phyloP scores from a whole-genome alignment of 2,888 invertebrate genomes.

The Synanthedon formicaeformis region DNA sequence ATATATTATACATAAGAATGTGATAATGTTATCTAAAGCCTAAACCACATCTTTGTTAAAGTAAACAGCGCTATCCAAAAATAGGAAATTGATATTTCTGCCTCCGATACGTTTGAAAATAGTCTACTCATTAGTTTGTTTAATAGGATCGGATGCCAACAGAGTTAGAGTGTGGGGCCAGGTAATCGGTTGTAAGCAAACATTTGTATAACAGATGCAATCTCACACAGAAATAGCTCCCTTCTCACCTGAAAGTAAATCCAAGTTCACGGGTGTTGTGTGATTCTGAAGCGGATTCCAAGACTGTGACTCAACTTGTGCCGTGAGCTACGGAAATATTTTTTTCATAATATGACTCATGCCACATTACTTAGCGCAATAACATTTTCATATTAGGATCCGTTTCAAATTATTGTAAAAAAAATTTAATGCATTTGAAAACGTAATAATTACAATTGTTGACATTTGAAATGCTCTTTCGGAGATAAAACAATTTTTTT shows the following conservation, averaged over 20 bases:
- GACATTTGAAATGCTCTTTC: no score
- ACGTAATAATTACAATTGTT: no score
- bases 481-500: no score
- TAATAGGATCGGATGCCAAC: not conserved
- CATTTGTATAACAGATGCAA: slow-evolving; percentile 11
- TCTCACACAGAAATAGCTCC: slow-evolving; percentile 21
- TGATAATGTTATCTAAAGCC: no score
- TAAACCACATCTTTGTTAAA: no score
- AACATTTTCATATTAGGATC: no score
- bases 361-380: no score
- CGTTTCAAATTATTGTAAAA: no score
- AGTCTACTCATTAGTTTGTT: not conserved
- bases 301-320: slow-evolving; percentile 19
- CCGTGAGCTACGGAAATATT: slow-evolving; percentile 3
- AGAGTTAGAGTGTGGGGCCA: not conserved
- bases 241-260: slow-evolving; percentile 25
- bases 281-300: slow-evolving; percentile 26
- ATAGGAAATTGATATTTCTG: not conserved
- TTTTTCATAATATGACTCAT: no score
- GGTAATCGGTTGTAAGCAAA: slow-evolving; percentile 8
- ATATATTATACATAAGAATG: no score
- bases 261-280: slow-evolving; percentile 27
- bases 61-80: not conserved
- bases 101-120: not conserved
- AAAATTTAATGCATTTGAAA: no score